Base-by-base conservation (phyloP, 2,888 invertebrate genomes). In the Onthophagus sagittarius region DNA sequence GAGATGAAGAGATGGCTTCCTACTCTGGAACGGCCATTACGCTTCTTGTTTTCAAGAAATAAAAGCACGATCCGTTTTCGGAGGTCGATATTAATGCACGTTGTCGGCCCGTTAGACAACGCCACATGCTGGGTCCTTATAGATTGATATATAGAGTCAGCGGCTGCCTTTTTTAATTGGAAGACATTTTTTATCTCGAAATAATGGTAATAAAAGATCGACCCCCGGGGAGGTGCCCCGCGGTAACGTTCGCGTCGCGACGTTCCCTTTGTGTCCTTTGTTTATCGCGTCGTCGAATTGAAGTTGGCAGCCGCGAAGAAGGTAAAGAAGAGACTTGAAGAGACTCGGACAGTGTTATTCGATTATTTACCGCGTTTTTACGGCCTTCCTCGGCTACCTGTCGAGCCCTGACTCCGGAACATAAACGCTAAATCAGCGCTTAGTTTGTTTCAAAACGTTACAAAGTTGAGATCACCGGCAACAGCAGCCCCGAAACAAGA, bases 81-180 rank as follows among this genome's bases (percentile, higher is more conserved):
- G n/a, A 23, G 67, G 31, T 32, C 81, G 77, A 81, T 82, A 83
- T 83, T 82, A 83, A 83, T 83, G 82, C 80, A 80, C 81, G 79
- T 79, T 79, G 77, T 76, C 77, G 78, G 81, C 80, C 80, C 80
- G 79, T 77, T 77, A 80, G 81, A 81, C 82, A 80, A 79, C 80
- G 83, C 82, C 81, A 78, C 85, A 83, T 80, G 84, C 83, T 84
- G 85, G 72, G 84, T 79, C 82, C 82, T 81, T 83, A 84, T 84
- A 85, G 84, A 85, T 84, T 85, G 84, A 85, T 85, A 84, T 84
- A 85, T 84, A 82, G 84, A 83, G 83, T 82, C 84, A 82, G 83
- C 84, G 83, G 84, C 84, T 80, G 80, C 39, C 81, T 83, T 83
- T 85, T 84, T 85, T 85, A 85, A 85, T 85, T 85, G 84, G 84